Evolutionary conservation across 2,113 vertebrate species (phyloP).

Genomic region (Hoplias malabaricus): DNA sequence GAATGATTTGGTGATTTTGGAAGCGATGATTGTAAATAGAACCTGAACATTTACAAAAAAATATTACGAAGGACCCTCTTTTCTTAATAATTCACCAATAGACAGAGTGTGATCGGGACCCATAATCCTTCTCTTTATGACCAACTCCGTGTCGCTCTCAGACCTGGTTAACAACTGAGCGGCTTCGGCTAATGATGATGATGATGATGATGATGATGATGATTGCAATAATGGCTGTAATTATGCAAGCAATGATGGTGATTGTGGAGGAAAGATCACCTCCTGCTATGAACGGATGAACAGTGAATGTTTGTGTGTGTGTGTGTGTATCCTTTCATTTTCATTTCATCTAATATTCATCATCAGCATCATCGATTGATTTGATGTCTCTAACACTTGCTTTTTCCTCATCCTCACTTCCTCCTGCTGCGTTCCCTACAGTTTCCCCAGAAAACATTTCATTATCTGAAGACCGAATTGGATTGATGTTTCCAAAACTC

Average conservation of each 20-base stretch:
- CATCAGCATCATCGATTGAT: not conserved
- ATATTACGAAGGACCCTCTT: not conserved
- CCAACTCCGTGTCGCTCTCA: not conserved
- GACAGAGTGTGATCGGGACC: not conserved
- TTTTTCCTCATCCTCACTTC: not conserved
- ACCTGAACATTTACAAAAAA: not conserved
- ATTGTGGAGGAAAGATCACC: conserved; percentile 4
- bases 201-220: not conserved
- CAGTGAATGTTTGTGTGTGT: not conserved
- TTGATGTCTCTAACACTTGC: not conserved
- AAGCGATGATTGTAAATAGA: no score
- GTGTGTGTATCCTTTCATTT: not conserved
- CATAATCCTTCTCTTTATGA: not conserved
- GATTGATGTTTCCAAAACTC: no score
- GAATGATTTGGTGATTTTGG: no score
- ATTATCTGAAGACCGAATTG: no score
- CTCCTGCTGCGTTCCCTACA: not conserved
- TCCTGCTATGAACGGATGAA: not conserved
- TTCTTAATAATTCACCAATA: not conserved
- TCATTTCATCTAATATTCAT: not conserved
- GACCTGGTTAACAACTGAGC: not conserved
- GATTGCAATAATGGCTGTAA: conserved; percentile 14
- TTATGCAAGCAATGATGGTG: not conserved
- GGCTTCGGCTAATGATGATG: not conserved
- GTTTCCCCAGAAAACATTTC: no score